Evolutionary conservation across 1,140 invertebrate species (phyloP).

Genomic region (Panulirus ornatus): DNA sequence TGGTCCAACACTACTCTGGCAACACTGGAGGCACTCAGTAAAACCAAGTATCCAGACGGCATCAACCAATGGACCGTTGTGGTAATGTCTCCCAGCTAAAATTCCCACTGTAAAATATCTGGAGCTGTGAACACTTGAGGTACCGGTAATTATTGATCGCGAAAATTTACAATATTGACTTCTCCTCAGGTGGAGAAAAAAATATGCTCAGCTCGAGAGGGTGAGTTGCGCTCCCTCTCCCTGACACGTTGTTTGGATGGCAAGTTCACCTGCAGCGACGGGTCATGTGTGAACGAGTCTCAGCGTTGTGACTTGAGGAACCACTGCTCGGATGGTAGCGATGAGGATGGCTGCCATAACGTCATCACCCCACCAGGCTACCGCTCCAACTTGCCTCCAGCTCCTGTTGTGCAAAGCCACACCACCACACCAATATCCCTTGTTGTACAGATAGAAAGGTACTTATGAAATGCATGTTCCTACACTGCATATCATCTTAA

Average conservation of each 20-base stretch:
- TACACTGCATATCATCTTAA: too few species aligned
- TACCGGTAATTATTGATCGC: too few species aligned
- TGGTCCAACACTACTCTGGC: not conserved
- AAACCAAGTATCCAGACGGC: not conserved
- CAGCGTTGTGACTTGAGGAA: conserved; percentile 10
- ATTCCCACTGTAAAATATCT: too few species aligned
- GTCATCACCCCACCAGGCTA: not conserved
- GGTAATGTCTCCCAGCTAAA: not conserved
- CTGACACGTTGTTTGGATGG: not conserved
- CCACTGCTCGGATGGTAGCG: conserved; percentile 4
- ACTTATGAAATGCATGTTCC: too few species aligned
- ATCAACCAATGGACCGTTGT: not conserved
- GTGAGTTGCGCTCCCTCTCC: not conserved
- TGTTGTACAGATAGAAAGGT: not conserved
- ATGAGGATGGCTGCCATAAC: conserved; percentile 19
- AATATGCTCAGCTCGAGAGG: not conserved
- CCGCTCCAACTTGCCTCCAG: conserved; percentile 8
- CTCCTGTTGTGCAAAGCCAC: not conserved
- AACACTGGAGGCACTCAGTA: not conserved
- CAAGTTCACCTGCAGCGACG: conserved; percentile 26
- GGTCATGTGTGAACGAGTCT: not conserved
- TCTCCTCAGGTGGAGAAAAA: conserved; percentile 6
- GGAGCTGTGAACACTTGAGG: too few species aligned
- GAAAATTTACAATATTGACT: not conserved
- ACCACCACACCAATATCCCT: not conserved